Base-by-base conservation (phyloP, 2,797 vertebrate genomes). In the Gymnothorax reevesii region DNA sequence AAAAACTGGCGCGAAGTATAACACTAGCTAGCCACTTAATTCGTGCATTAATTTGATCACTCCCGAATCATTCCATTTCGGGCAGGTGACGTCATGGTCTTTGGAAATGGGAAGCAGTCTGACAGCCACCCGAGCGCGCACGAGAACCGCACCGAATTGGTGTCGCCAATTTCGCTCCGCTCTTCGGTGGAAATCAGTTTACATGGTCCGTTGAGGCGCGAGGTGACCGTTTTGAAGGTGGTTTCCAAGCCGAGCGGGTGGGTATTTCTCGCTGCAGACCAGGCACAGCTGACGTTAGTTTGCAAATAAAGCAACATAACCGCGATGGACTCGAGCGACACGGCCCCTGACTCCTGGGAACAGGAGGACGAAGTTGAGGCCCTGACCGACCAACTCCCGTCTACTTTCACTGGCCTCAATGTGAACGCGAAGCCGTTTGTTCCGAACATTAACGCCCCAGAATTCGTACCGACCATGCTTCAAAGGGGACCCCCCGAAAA, bases 321-420 rank as follows among this genome's bases (percentile, higher is more conserved):
- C 91, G 94, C 92, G 90, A 98, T 97, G 97, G 97, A 97, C 93
- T 92, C 95, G 89, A 97, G 95, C 95, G 98, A 99, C 95, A 96
- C 97, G 90, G 98, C 98, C 91, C 98, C 98, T 83, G 98, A 99
- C 96, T 98, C 97, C 90, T 99, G 98, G 98, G 98, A 99, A 91
- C 97, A 98, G 95, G 97, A 98, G 94, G 98, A 98, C 93, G 96
- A 98, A 92, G 97, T 97, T 94, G 94, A 97, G 95, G 95, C 95
- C 95, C 93, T 92, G 87, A 93, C 95, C 89, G 94, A 96, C 88
- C 96, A 92, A 87, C 96, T 99, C 84, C 97, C 96, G 66, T 92
- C 95, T 90, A 97, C 98, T 91, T 97, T 99, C 91, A 97, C 96
- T 91, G 96, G 96, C 87, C 97, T 99, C 84, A 99, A 99, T 94